Conservation (phyloP, 2,888 invertebrate species). For the Agrotis exclamationis region DNA sequence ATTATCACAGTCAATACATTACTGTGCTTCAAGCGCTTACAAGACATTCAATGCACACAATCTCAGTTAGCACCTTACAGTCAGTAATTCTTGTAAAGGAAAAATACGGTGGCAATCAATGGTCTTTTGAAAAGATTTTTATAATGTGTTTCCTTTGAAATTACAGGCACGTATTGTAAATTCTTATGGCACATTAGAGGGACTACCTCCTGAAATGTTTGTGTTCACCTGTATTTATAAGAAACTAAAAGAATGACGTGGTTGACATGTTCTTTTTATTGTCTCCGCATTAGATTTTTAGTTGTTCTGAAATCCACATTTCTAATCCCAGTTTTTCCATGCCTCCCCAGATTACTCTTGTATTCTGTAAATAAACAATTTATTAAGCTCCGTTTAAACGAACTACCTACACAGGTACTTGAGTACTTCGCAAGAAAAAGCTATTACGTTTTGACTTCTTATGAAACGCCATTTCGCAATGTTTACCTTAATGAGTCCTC, state of each 20-base stretch:
- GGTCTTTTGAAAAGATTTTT: no score
- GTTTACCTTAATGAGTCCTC: constrained; percentile 64
- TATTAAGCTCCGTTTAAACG: constrained; percentile 23
- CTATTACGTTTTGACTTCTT: constrained; percentile 62
- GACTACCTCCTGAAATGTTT: no score
- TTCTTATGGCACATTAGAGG: no score
- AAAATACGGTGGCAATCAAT: constrained; percentile 21
- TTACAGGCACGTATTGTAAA: no score
- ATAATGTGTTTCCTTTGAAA: no score
- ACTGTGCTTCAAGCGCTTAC: neutral
- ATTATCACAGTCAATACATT: neutral
- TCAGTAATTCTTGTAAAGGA: constrained; percentile 10
- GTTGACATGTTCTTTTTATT: no score
- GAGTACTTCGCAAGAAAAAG: constrained; percentile 42
- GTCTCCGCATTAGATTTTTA: no score
- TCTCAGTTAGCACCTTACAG: constrained; percentile 21
- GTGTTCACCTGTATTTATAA: no score
- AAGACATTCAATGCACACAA: constrained; percentile 23
- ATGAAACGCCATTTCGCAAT: constrained; percentile 54
- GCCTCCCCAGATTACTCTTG: constrained; percentile 54
- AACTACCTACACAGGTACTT: constrained; percentile 2
- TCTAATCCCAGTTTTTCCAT: constrained; percentile 62
- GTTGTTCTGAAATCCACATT: constrained; percentile 62
- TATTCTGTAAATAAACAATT: constrained; percentile 39
- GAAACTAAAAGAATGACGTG: no score